These are phyloP conservation scores for Sebastes diploproa DNA, from an alignment of 2,797 vertebrate genomes.

Conservation along the genomic window DNA sequence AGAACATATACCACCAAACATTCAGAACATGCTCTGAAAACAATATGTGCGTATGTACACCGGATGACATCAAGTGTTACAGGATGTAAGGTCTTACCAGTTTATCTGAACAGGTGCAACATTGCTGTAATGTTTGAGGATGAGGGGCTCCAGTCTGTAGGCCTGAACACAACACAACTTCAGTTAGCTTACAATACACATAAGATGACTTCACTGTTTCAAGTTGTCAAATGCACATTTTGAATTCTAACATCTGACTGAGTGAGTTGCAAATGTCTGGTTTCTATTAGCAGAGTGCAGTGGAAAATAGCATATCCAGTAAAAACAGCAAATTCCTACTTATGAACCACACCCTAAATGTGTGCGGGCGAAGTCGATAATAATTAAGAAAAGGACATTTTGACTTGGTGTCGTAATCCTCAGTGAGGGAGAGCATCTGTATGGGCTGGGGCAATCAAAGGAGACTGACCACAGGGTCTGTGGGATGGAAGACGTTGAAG, in stretches of 20 bases:
- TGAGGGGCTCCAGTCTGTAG: conserved; percentile 95
- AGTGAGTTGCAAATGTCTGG: background rate
- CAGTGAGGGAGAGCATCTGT: background rate
- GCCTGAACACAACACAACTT: conserved; percentile 80
- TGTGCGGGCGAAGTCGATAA: background rate
- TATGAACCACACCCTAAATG: background rate
- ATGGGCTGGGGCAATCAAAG: background rate
- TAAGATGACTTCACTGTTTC: background rate
- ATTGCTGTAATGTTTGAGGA: conserved; percentile 98
- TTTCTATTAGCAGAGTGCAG: background rate
- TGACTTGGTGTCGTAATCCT: background rate
- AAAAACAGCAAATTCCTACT: background rate
- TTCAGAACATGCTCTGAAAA: background rate
- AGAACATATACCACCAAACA: background rate
- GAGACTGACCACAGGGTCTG: conserved; percentile 96
- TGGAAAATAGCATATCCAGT: background rate
- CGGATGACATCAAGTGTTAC: background rate
- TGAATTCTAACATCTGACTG: background rate
- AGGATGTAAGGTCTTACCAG: conserved; percentile 80
- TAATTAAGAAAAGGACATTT: background rate
- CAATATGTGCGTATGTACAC: background rate
- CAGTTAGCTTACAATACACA: background rate
- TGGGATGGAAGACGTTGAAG: conserved; percentile 97
- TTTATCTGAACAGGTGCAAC: conserved; percentile 95
- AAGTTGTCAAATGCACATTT: background rate